A percentile compares a stretch with the other conserved stretches of the same genome.
These are phyloP conservation scores for Lobophora halterata DNA, from an alignment of 2,888 invertebrate genomes.

Conservation along the genomic window DNA sequence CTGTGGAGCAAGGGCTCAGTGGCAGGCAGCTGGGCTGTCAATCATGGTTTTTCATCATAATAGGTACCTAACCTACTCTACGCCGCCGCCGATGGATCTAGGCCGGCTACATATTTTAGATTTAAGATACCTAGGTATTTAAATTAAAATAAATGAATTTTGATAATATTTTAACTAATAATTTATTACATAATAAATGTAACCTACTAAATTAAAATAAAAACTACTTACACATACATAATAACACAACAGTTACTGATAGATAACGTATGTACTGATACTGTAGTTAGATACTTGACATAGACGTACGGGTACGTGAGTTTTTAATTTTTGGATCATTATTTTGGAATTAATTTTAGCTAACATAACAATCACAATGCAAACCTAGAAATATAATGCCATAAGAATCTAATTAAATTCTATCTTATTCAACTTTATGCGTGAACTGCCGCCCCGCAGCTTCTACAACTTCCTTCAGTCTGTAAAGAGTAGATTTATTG, in stretches of 20 bases:
- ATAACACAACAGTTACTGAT: conserved; percentile 2
- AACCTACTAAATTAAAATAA: conserved; percentile 34
- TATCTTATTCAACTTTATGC: conserved; percentile 44
- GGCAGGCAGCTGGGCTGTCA: too few species aligned
- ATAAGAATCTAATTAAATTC: conserved; percentile 6
- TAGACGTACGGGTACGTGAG: too few species aligned
- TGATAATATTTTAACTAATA: conserved; percentile 42
- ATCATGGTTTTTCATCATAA: too few species aligned
- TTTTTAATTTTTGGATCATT: background rate
- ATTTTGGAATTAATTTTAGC: conserved; percentile 6
- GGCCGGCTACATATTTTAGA: too few species aligned
- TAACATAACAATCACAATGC: conserved; percentile 18
- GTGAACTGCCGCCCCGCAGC: conserved; percentile 80
- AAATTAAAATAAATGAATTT: conserved; percentile 5
- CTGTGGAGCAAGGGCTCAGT: too few species aligned
- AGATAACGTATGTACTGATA: conserved; percentile 9
- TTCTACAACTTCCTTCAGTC: conserved; percentile 76
- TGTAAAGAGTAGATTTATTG: conserved; percentile 79
- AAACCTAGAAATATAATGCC: conserved; percentile 9
- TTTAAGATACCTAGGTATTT: background rate
- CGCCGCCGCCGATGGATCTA: too few species aligned
- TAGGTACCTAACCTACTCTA: too few species aligned
- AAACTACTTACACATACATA: conserved; percentile 33
- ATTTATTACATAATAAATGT: conserved; percentile 35
- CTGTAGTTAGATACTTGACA: too few species aligned